A percentile compares a stretch with the other conserved stretches of the same genome.
These are phyloP conservation scores for Gonatopus flavifemur DNA, from an alignment of 1,140 invertebrate species.

Conservation along the genomic window DNA sequence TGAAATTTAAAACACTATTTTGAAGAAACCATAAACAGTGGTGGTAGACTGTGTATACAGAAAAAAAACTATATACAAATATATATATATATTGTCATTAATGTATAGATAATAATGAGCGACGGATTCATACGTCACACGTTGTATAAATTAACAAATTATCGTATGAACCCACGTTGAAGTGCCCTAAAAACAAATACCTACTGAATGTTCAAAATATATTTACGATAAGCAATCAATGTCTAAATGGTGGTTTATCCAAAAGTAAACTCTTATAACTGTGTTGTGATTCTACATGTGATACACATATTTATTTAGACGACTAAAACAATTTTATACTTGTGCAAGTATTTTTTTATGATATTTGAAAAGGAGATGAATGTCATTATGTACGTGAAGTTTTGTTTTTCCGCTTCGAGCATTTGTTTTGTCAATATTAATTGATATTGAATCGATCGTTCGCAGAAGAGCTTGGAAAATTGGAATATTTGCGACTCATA, in stretches of 20 bases:
- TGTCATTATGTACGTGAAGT: conserved; percentile 12
- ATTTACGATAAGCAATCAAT: conserved; percentile 33
- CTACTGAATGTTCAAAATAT: conserved; percentile 47
- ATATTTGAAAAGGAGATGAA: conserved; percentile 22
- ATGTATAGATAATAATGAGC: conserved; percentile 21
- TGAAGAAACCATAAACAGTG: conserved; percentile 9
- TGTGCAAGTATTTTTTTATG: conserved; percentile 26
- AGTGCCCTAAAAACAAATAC: too few species aligned
- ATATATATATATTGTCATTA: conserved; percentile 10
- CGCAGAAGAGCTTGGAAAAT: conserved; percentile 2
- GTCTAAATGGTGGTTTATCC: conserved; percentile 40
- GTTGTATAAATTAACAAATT: too few species aligned
- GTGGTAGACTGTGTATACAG: conserved; percentile 20
- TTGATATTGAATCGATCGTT: conserved; percentile 6
- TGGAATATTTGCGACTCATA: conserved; percentile 23
- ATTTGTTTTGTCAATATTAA: conserved; percentile 1
- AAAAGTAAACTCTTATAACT: conserved; percentile 46
- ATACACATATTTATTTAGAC: conserved; percentile 45
- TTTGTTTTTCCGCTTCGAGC: neutral
- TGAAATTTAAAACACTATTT: conserved; percentile 2
- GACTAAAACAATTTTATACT: conserved; percentile 27
- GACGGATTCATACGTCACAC: too few species aligned
- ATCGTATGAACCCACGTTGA: conserved; percentile 36
- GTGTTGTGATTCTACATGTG: conserved; percentile 57
- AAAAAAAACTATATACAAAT: conserved; percentile 4